Evolutionary conservation across 2,113 vertebrate species (phyloP), one percentile per base, ranked within the genome.

Genomic region (Albula goreensis): DNA sequence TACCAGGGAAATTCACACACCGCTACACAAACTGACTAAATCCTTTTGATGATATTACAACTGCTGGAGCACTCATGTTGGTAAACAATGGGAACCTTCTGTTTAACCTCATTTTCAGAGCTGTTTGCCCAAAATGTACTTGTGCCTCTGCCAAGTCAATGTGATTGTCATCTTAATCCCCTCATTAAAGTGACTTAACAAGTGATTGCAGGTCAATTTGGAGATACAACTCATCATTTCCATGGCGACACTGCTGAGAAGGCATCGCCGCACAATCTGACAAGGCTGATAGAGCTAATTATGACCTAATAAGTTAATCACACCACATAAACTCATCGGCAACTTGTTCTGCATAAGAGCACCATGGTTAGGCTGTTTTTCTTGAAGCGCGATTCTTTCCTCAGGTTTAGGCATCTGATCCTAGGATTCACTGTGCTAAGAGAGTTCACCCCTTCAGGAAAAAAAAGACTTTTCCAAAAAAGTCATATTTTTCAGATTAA

Each of bases 281-380:
- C 78, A 80, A 80, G 12, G 50, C 48, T 80, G 78, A 80, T 80
- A 80, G 12, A 4, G 50, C 48, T 80, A 80, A 80, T 80, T 80
- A 80, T 50, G 48, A 49, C 11, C 78, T 79, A 50, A 80, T 31
- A 74, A 31, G 8, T 80, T 80, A 80, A 80, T 80, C 50, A 50
- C 78, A 50, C 17, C 50, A 48, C 48, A 80, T 80, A 50, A 80
- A 74, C 70, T 74, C 22, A 74, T 74, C n/a, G 22, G n/a, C 22
- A 74, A 74, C 22, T 22, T 74, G 22, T 74, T 31, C 70, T 10
- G 70, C 70, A n/a, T 31, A 31, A 31, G 70, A 74, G n/a, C 70
- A n/a, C 63, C 2, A n/a, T 74, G 22, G 31, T 74, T 74, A 74
- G 70, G 8, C 70, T 25, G 70, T n/a, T 31, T 22, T 31, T 74